Percentiles rank a stretch among this genome's conserved stretches.
Evolutionary conservation across 1,140 invertebrate species (phyloP).

Genomic region (Battus philenor): DNA sequence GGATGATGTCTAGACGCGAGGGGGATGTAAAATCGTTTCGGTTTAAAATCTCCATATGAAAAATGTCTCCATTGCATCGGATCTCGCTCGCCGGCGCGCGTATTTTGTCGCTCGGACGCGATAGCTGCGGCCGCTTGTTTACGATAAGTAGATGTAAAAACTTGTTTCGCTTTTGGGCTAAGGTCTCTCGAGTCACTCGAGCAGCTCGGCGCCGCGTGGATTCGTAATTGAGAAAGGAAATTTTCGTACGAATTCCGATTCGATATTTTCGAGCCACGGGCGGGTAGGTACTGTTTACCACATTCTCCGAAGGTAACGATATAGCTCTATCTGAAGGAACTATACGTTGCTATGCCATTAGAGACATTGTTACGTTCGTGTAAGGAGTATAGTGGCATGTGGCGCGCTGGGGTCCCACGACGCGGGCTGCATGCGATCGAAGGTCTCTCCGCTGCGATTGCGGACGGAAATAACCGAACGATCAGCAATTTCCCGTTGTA

Average conservation of each 20-base stretch:
- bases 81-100: constrained; percentile 1
- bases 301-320: constrained; percentile 1
- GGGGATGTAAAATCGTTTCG: neutral
- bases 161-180: constrained; percentile 10
- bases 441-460: constrained; percentile 42
- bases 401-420: constrained; percentile 1
- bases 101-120: neutral
- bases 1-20: constrained; percentile 8
- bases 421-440: constrained; percentile 34
- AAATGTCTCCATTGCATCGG: constrained; percentile 11
- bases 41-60: constrained; percentile 3
- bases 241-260: constrained; percentile 6
- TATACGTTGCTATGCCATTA: neutral
- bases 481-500: constrained; percentile 50
- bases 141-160: constrained; percentile 14
- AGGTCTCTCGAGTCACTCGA: constrained; percentile 4
- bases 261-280: neutral
- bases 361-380: constrained; percentile 1
- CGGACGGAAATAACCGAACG: constrained; percentile 58
- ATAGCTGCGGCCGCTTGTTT: constrained; percentile 2
- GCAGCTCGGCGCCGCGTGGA: constrained; percentile 1
- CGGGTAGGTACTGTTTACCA: constrained; percentile 2
- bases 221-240: constrained; percentile 9
- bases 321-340: neutral
- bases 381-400: constrained; percentile 1